These are phyloP conservation scores for Minunthozetes semirufus DNA, from an alignment of 2,888 invertebrate genomes.

Conservation along the genomic window DNA sequence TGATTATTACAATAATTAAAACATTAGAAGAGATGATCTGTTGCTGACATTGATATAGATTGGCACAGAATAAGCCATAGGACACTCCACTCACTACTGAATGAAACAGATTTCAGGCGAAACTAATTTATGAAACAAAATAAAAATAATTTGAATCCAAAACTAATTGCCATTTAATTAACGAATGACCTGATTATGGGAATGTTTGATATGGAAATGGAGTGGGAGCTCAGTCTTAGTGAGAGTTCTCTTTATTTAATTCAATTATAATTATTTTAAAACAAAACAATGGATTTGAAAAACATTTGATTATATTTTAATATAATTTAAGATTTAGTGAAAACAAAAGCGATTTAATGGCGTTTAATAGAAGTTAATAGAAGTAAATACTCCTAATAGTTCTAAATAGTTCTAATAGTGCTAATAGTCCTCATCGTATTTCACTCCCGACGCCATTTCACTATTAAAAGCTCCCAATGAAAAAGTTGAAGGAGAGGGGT, in stretches of 20 bases:
- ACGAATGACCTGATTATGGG: not conserved
- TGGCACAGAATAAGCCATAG: no score
- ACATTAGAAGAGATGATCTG: no score
- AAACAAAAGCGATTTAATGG: no score
- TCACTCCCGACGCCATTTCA: constrained; percentile 28
- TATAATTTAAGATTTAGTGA: not conserved
- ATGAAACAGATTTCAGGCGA: no score
- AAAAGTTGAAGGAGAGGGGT: constrained; percentile 25
- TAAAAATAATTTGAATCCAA: no score
- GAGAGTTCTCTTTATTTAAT: not conserved
- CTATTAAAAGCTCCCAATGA: constrained; percentile 5
- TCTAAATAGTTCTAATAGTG: no score
- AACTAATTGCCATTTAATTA: no score
- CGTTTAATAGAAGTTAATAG: not conserved
- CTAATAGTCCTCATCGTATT: constrained; percentile 36
- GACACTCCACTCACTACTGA: no score
- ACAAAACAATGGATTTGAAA: not conserved
- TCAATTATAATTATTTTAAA: not conserved
- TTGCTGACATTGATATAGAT: no score
- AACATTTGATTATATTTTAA: not conserved
- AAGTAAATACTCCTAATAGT: not conserved
- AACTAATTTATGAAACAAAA: no score
- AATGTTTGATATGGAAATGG: not conserved
- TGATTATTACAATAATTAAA: no score
- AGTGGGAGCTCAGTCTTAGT: not conserved